Conservation (phyloP, 2,113 vertebrate genomes). For the Oryzias celebensis region DNA sequence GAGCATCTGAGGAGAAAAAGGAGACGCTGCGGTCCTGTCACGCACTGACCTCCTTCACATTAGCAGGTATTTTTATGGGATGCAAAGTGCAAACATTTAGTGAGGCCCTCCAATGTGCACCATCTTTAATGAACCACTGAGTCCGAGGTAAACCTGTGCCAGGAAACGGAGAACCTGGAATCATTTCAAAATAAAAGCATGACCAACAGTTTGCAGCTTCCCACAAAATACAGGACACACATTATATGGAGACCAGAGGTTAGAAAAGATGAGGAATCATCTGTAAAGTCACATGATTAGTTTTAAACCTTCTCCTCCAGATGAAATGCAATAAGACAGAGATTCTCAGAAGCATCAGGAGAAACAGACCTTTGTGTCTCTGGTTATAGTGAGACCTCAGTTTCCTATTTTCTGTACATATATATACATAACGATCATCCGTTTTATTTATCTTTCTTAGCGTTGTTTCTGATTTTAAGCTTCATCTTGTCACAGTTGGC, state of each 20-base stretch:
- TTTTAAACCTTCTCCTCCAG: conserved; percentile 54
- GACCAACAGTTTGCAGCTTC: conserved; percentile 59
- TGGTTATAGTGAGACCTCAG: conserved; percentile 67
- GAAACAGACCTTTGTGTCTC: conserved; percentile 65
- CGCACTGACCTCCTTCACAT: conserved; percentile 2
- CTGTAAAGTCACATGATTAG: conserved; percentile 55
- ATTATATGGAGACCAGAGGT: conserved; percentile 59
- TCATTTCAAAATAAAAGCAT: conserved; percentile 56
- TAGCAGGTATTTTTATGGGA: conserved; percentile 42
- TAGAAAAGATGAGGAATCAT: conserved; percentile 36
- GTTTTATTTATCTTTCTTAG: background rate
- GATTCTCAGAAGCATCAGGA: conserved; percentile 68
- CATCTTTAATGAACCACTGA: conserved; percentile 45
- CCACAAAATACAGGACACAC: conserved; percentile 72
- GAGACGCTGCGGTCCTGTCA: no score
- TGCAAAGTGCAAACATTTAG: conserved; percentile 65
- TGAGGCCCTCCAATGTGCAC: conserved; percentile 53
- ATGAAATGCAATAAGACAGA: conserved; percentile 66
- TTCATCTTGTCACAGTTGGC: conserved; percentile 47
- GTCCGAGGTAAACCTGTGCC: conserved; percentile 63
- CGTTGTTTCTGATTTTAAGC: conserved; percentile 29
- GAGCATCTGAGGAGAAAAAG: no score
- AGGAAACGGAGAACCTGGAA: conserved; percentile 40
- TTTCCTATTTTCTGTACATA: conserved; percentile 72
- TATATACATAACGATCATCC: conserved; percentile 65